phyloP scores from a whole-genome alignment of 1,140 invertebrate genomes.

The Pogonus chalceus region DNA sequence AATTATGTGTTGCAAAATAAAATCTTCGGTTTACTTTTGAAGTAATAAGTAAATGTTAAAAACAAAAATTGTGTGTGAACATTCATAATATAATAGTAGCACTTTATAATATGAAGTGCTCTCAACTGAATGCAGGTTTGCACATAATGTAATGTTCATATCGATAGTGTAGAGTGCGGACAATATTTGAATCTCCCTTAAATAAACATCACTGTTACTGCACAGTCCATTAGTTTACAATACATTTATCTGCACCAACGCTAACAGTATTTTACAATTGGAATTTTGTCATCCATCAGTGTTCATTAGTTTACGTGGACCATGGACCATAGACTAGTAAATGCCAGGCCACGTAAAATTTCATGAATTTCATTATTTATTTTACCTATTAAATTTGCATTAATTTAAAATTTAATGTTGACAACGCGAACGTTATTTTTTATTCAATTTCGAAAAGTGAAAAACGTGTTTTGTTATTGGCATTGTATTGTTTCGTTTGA shows the following conservation, averaged over 20 bases:
- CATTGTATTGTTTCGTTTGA: not conserved
- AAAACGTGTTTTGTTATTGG: not conserved
- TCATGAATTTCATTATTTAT: conserved; percentile 5
- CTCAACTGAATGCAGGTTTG: too few relatives aligned
- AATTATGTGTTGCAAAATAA: too few relatives aligned
- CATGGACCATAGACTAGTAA: not conserved
- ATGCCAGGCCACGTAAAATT: conserved; percentile 6
- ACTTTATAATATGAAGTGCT: too few relatives aligned
- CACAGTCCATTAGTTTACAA: conserved; percentile 1
- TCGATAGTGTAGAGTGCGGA: too few relatives aligned
- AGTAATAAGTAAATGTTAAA: too few relatives aligned
- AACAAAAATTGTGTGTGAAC: too few relatives aligned
- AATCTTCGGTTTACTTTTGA: too few relatives aligned
- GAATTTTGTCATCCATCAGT: conserved; percentile 4
- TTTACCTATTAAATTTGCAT: conserved; percentile 4
- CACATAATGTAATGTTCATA: too few relatives aligned
- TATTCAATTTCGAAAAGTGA: not conserved
- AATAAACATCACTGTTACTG: conserved; percentile 1
- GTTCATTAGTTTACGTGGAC: conserved; percentile 2
- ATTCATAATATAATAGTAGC: too few relatives aligned
- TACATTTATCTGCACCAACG: conserved; percentile 1
- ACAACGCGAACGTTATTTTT: not conserved
- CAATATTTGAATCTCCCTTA: not conserved
- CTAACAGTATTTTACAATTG: conserved; percentile 4
- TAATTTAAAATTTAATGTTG: conserved; percentile 1